Conservation (phyloP, 64 coral and sea anemone genomes). For the Trachythela sp. region DNA sequence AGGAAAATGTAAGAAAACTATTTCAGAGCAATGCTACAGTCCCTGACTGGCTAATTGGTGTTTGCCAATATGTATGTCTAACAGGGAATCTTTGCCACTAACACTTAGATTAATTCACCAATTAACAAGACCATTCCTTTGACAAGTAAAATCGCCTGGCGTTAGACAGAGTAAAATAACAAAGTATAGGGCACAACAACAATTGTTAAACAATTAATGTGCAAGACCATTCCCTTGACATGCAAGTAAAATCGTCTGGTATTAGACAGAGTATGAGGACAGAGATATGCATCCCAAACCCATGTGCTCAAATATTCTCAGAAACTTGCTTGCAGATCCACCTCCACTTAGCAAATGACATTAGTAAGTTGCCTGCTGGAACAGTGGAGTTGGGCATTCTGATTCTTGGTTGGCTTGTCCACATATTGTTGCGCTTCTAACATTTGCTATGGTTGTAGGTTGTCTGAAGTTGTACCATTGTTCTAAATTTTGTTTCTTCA, state of each 20-base stretch:
- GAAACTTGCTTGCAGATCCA: slow-evolving; percentile 9
- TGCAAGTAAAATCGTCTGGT: neutral
- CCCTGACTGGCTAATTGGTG: too few species aligned
- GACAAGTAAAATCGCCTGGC: too few species aligned
- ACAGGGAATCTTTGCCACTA: too few species aligned
- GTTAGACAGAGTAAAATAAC: too few species aligned
- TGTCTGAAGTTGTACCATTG: slow-evolving; percentile 6
- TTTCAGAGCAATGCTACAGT: too few species aligned
- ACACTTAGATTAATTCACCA: too few species aligned
- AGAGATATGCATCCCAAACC: slow-evolving; percentile 14
- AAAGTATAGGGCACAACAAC: too few species aligned
- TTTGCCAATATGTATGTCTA: too few species aligned
- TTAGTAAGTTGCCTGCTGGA: slow-evolving; percentile 1
- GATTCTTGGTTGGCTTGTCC: slow-evolving; percentile 5
- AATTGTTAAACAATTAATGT: neutral
- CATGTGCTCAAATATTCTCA: slow-evolving; percentile 7
- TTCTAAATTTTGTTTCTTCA: neutral
- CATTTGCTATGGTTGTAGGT: neutral
- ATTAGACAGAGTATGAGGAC: neutral
- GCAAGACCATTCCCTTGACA: neutral
- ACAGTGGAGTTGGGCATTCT: neutral
- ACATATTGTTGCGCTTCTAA: neutral
- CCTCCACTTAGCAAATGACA: slow-evolving; percentile 8
- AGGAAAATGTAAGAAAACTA: too few species aligned
- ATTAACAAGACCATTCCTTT: too few species aligned